Percentiles rank a stretch among this genome's conserved stretches.
Conservation (phyloP, 2,113 vertebrate genomes). For the Chloropsis hardwickii region DNA sequence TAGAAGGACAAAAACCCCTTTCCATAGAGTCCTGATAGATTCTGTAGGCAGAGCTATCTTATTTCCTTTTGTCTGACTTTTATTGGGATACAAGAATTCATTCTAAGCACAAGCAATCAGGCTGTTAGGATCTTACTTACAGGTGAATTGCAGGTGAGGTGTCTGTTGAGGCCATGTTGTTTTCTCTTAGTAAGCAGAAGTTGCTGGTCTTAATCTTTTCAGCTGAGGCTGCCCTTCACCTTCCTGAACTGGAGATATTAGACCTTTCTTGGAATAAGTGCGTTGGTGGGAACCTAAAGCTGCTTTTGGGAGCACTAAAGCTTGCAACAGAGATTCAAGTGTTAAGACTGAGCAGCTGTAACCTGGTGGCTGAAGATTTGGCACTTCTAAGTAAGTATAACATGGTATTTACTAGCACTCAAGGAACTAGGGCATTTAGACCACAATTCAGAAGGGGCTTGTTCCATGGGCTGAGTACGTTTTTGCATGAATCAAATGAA, state of each 20-base stretch:
- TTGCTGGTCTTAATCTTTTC: constrained; percentile 56
- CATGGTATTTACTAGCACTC: constrained; percentile 10
- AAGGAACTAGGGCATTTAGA: not conserved
- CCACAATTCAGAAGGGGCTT: not conserved
- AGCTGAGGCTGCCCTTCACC: constrained; percentile 78
- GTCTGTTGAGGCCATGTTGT: constrained; percentile 9
- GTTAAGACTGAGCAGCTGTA: constrained; percentile 87
- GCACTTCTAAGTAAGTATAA: constrained; percentile 76
- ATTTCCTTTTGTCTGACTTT: not conserved
- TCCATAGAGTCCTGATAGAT: not conserved
- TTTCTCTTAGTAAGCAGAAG: constrained; percentile 53
- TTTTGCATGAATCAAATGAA: constrained; percentile 16
- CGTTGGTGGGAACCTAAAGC: constrained; percentile 80
- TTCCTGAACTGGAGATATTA: constrained; percentile 77
- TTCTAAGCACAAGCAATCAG: not conserved
- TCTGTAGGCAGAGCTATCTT: not conserved
- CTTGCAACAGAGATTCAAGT: constrained; percentile 70
- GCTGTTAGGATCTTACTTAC: not conserved
- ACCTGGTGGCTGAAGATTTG: constrained; percentile 80
- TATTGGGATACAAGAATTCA: not conserved
- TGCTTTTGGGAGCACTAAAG: constrained; percentile 78
- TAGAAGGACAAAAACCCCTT: not conserved
- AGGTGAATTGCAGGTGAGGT: constrained; percentile 30
- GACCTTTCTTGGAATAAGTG: constrained; percentile 90
- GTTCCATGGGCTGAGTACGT: not conserved